Conservation (phyloP, 23 tunicate genomes). For the Ciona savignyi region DNA sequence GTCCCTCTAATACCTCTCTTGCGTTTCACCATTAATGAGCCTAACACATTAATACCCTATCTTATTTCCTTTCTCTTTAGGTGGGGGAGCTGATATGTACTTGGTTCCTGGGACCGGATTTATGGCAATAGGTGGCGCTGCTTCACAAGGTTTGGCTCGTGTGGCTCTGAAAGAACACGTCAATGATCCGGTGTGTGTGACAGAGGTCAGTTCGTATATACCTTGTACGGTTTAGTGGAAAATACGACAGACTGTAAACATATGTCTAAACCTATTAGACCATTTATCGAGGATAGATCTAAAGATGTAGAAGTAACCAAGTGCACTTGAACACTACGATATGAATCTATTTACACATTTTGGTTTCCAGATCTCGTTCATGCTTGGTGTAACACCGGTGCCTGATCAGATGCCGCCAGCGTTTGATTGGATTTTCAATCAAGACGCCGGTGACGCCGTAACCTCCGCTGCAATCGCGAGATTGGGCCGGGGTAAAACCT, state of each 20-base stretch:
- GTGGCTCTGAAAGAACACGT: constrained; percentile 69
- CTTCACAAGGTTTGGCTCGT: constrained; percentile 65
- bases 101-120: constrained; percentile 85
- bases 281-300: too few relatives aligned
- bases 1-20: too few relatives aligned
- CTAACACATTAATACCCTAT: too few relatives aligned
- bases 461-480: constrained; percentile 44
- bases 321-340: too few relatives aligned
- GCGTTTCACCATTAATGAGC: too few relatives aligned
- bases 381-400: constrained; percentile 69
- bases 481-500: constrained; percentile 62
- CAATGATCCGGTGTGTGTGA: constrained; percentile 56
- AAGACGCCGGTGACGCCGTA: constrained; percentile 89
- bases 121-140: constrained; percentile 78
- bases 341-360: too few relatives aligned
- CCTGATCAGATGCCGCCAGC: constrained; percentile 90
- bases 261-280: too few relatives aligned
- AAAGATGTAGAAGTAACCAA: too few relatives aligned
- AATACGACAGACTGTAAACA: too few relatives aligned
- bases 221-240: too few relatives aligned
- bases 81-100: constrained; percentile 94
- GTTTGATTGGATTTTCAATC: constrained; percentile 62
- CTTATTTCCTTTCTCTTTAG: constrained; percentile 20
- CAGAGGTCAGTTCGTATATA: constrained; percentile 76
- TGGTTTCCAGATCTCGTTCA: constrained; percentile 53